Conservation (phyloP, 2,113 vertebrate species). For the mouse (Mus musculus) region DNA sequence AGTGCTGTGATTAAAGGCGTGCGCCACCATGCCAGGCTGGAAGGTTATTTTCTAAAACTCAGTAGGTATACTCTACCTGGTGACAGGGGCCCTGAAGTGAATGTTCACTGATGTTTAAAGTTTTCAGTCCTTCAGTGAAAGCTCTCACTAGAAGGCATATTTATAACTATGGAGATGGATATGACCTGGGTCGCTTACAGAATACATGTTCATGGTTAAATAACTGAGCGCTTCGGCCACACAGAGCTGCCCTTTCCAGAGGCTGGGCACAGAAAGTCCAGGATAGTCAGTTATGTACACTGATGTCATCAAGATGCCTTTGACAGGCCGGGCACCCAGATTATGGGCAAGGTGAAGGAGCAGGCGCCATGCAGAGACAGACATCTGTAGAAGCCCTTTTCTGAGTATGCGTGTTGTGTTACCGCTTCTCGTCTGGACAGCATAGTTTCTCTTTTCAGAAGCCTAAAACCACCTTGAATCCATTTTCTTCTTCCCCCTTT, state of each 20-base stretch:
- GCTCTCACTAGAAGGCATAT: not conserved
- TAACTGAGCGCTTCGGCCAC: not conserved
- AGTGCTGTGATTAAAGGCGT: too few relatives aligned
- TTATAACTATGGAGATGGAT: not conserved
- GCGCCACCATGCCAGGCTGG: not conserved
- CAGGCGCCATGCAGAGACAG: not conserved
- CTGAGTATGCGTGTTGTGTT: not conserved
- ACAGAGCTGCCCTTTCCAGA: not conserved
- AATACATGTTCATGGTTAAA: not conserved
- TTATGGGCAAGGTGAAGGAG: not conserved
- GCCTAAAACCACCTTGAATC: conserved; percentile 17
- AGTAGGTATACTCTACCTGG: not conserved
- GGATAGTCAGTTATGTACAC: fast-evolving
- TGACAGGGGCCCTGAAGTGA: not conserved
- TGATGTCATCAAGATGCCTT: not conserved
- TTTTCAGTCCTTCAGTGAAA: not conserved
- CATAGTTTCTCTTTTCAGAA: not conserved
- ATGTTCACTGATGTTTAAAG: not conserved
- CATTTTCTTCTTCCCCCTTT: conserved; percentile 27
- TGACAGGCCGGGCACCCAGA: not conserved
- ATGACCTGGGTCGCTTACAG: not conserved
- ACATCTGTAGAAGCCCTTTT: not conserved
- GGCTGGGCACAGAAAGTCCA: not conserved
- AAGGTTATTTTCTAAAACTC: not conserved
- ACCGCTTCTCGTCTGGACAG: not conserved